Base-by-base conservation (phyloP, 2,888 invertebrate genomes). In the Leucophenga maculata region DNA sequence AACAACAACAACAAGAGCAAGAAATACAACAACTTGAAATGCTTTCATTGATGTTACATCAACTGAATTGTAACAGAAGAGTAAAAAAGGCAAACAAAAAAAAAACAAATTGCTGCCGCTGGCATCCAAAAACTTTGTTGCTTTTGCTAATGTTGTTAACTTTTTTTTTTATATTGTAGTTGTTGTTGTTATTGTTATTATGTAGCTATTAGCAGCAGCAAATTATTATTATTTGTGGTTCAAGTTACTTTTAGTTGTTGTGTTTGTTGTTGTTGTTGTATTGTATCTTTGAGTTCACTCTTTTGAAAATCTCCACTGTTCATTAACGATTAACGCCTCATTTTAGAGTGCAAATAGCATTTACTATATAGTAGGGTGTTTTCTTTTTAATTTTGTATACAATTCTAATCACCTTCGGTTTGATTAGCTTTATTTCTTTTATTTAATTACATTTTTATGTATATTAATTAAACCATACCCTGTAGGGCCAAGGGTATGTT, bases 21-120 rank as follows among this genome's bases (percentile, higher is more conserved):
- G 69, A n/a, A n/a, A n/a, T n/a, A n/a, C n/a, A n/a, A n/a, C n/a
- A n/a, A n/a, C n/a, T 75, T 60, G 67, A 69, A 67, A 77, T 72
- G 70, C 57, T 79, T 60, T 52, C 52, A 52, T 52, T 55, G 55
- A 26, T 55, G 55, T 55, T 22, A 55, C 55, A 55, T 55, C 55
- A 55, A 55, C 55, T 55, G 9, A 55, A 55, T 55, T 55, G 55
- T 55, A 55, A 55, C 55, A 55, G 1, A 16, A 52, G n/a, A 50
- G n/a, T n/a, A n/a, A 14, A n/a, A 50, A 50, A n/a, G 1, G n/a
- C 50, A 52, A 16, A 16, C 16, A 52, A n/a, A 16, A n/a, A 16
- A 16, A 52, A 16, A 52, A 52, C 52, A 52, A 52, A 52, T 52
- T 52, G 52, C 52, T 18, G 52, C 52, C 52, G 52, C 16, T 52